These are phyloP conservation scores for Chironomus tepperi DNA, from an alignment of 1,140 invertebrate species.

Conservation along the genomic window DNA sequence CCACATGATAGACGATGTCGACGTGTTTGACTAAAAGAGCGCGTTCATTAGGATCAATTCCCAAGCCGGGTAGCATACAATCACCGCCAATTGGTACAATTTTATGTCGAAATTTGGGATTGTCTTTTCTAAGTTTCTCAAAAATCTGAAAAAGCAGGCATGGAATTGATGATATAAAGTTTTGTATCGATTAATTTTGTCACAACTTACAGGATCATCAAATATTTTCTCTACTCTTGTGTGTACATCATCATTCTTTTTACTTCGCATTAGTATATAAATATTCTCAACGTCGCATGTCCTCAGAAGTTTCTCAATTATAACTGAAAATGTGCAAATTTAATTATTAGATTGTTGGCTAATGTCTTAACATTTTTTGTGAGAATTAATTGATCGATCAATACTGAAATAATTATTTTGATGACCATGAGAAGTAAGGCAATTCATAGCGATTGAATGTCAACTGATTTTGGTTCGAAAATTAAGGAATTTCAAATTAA, in stretches of 20 bases:
- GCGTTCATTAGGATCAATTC: constrained; percentile 53
- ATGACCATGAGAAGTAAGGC: no score
- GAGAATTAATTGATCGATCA: background rate
- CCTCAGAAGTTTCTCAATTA: constrained; percentile 75
- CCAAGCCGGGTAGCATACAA: constrained; percentile 51
- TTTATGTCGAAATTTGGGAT: constrained; percentile 53
- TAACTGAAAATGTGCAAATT: constrained; percentile 39
- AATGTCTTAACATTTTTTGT: background rate
- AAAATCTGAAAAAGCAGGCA: constrained; percentile 43
- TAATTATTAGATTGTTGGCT: constrained; percentile 22
- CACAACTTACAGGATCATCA: constrained; percentile 52
- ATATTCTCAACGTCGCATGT: constrained; percentile 65
- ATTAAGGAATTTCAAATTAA: no score
- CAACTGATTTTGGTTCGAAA: no score
- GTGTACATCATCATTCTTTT: constrained; percentile 61
- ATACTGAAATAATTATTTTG: no score
- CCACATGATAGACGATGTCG: constrained; percentile 78
- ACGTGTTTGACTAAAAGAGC: constrained; percentile 40
- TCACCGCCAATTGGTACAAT: constrained; percentile 51
- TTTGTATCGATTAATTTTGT: no score
- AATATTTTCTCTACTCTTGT: constrained; percentile 53
- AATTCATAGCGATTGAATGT: no score
- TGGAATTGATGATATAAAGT: background rate
- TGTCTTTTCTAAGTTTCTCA: constrained; percentile 43
- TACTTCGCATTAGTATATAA: constrained; percentile 67